Conservation (phyloP, 2,888 invertebrate species). For the Caenorhabditis uteleia region DNA sequence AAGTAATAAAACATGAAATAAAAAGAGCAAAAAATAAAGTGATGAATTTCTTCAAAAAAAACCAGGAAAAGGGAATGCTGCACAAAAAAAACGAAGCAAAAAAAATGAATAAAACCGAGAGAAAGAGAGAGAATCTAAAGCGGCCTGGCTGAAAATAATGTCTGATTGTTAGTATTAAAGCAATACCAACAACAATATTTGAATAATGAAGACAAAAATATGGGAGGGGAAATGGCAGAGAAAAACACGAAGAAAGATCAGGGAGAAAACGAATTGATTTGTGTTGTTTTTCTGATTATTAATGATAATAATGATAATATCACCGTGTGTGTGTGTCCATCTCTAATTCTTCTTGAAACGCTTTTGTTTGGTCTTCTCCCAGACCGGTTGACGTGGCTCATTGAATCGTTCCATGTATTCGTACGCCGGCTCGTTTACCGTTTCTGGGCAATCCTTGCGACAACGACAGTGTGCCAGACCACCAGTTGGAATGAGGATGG, state of each 20-base stretch:
- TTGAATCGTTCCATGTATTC: constrained; percentile 38
- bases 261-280: constrained; percentile 3
- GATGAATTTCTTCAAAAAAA: background rate
- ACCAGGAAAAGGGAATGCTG: too few species aligned
- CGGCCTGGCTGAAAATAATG: too few species aligned
- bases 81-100: too few species aligned
- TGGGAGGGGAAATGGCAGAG: constrained; percentile 1
- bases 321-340: too few species aligned
- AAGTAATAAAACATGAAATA: too few species aligned
- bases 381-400: constrained; percentile 26
- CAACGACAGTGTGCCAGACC: constrained; percentile 33
- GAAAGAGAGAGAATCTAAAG: too few species aligned
- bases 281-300: background rate
- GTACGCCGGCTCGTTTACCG: constrained; percentile 33
- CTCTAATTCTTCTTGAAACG: constrained; percentile 33
- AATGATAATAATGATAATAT: background rate
- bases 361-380: constrained; percentile 41
- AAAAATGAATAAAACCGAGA: too few species aligned
- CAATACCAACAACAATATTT: too few species aligned
- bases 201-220: background rate
- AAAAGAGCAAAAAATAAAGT: too few species aligned
- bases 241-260: background rate
- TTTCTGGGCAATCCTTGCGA: constrained; percentile 20
- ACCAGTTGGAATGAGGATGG: constrained; percentile 33
- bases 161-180: too few species aligned